Evolutionary conservation across 2,797 vertebrate genomes (phyloP).

Genomic region (Poeciliopsis infans): DNA sequence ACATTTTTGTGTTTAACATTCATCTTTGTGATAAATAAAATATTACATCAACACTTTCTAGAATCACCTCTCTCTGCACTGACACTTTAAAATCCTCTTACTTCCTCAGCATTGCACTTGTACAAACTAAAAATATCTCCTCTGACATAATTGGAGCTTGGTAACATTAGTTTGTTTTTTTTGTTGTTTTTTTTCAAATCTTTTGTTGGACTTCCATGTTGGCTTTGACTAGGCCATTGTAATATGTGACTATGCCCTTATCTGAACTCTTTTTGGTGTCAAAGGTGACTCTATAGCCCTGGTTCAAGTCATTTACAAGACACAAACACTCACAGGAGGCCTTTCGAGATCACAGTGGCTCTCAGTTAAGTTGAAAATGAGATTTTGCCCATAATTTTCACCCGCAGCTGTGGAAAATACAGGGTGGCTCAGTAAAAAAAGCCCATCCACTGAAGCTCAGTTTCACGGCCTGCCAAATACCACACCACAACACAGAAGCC

Average conservation of each 20-base stretch:
- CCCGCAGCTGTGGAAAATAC: neutral
- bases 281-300: neutral
- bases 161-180: neutral
- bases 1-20: neutral
- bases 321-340: neutral
- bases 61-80: neutral
- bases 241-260: neutral
- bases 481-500: slow-evolving; percentile 16
- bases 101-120: neutral
- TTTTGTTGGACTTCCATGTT: neutral
- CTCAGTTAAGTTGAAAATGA: neutral
- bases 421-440: slow-evolving; percentile 16
- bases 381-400: neutral
- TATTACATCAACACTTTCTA: neutral
- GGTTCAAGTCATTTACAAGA: neutral
- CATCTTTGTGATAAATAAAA: neutral
- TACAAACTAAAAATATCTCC: neutral
- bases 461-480: slow-evolving; percentile 14
- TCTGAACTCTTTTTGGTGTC: neutral
- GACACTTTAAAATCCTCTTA: neutral
- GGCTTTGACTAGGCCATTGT: neutral
- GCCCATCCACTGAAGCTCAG: slow-evolving; percentile 3
- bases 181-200: neutral
- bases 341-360: neutral
- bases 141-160: neutral